These are phyloP conservation scores for Eilema griseolum DNA, from an alignment of 2,888 invertebrate genomes.

Conservation along the genomic window DNA sequence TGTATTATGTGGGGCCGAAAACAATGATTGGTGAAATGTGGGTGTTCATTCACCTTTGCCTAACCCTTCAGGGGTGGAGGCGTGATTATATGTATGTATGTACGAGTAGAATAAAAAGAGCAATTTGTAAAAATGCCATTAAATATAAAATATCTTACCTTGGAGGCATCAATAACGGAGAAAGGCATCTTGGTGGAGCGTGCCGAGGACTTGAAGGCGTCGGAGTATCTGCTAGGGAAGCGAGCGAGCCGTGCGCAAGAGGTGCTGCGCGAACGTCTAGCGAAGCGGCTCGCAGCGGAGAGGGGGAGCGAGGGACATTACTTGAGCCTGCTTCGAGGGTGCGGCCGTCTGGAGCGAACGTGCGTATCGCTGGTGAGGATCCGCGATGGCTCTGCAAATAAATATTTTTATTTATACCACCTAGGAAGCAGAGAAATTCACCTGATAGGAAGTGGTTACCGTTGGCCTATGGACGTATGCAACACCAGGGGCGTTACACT, in stretches of 20 bases:
- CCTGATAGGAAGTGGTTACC: too few relatives aligned
- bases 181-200: constrained; percentile 88
- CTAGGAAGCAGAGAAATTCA: too few relatives aligned
- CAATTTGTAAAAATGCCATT: too few relatives aligned
- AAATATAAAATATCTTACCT: constrained; percentile 66
- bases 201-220: constrained; percentile 79
- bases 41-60: too few relatives aligned
- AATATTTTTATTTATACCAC: too few relatives aligned
- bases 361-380: constrained; percentile 94
- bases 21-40: too few relatives aligned
- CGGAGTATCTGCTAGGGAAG: constrained; percentile 88
- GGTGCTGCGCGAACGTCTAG: constrained; percentile 91
- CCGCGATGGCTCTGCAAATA: constrained; percentile 90
- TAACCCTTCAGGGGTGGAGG: too few relatives aligned
- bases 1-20: too few relatives aligned
- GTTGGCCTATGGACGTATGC: too few relatives aligned
- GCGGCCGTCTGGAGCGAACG: constrained; percentile 93
- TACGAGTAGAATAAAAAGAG: too few relatives aligned
- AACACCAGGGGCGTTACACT: too few relatives aligned
- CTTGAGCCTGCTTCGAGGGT: constrained; percentile 85
- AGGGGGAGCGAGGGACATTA: constrained; percentile 91
- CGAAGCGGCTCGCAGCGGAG: constrained; percentile 92
- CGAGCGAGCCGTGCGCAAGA: constrained; percentile 91
- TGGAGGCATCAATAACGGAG: constrained; percentile 92
- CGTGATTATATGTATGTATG: too few relatives aligned